These are phyloP conservation scores for Muscicapa comitata DNA, from an alignment of 2,797 vertebrate genomes.

Conservation along the genomic window DNA sequence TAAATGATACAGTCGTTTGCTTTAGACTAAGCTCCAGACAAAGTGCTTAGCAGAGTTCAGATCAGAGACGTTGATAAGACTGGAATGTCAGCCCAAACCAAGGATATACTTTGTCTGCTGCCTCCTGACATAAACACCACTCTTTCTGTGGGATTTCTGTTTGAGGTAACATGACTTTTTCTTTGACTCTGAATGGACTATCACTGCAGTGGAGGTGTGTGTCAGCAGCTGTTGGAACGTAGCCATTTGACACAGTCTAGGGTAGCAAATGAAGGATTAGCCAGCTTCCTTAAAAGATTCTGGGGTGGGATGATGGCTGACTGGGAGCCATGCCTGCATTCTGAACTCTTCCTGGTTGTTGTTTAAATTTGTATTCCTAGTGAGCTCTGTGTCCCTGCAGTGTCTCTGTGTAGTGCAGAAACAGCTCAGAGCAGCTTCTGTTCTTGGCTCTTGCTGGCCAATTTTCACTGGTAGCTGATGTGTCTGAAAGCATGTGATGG, in stretches of 20 bases:
- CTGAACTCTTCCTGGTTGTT: not conserved
- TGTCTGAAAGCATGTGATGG: not conserved
- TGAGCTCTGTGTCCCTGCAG: not conserved
- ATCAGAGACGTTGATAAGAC: constrained; percentile 23
- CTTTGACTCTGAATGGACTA: not conserved
- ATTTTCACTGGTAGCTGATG: not conserved
- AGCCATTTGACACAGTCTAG: not conserved
- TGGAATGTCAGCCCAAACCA: constrained; percentile 7
- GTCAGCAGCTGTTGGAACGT: not conserved
- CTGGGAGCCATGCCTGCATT: not conserved
- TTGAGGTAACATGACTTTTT: not conserved
- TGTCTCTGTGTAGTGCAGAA: not conserved
- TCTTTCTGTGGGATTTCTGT: not conserved
- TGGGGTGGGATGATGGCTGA: not conserved
- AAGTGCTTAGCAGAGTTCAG: constrained; percentile 5
- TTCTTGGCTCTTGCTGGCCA: not conserved
- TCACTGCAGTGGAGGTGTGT: not conserved
- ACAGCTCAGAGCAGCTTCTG: not conserved
- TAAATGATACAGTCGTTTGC: not conserved
- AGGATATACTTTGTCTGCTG: not conserved
- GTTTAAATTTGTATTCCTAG: not conserved
- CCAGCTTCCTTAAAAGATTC: not conserved
- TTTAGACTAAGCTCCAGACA: not conserved
- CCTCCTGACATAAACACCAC: not conserved
- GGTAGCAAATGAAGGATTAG: not conserved